These are phyloP conservation scores for Copidosoma aretas DNA, from an alignment of 2,888 invertebrate species.

Conservation along the genomic window DNA sequence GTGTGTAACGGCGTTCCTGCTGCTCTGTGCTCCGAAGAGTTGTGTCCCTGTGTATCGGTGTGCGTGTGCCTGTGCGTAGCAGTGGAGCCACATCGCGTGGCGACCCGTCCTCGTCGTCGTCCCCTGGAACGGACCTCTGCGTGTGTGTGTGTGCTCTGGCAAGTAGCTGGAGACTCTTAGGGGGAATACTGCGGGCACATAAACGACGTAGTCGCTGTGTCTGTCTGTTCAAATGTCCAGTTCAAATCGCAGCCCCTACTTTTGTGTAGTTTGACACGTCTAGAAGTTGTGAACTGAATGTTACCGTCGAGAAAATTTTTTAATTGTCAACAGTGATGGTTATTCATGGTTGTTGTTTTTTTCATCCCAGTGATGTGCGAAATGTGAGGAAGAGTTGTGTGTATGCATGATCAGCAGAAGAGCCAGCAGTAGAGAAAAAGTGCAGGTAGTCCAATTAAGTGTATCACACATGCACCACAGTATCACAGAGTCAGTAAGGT, in stretches of 20 bases:
- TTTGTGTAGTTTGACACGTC: neutral
- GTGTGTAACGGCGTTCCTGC: neutral
- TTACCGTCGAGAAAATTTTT: too few relatives aligned
- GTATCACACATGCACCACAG: neutral
- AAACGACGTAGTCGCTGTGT: neutral
- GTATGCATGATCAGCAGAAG: neutral
- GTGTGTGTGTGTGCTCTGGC: neutral
- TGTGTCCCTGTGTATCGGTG: neutral
- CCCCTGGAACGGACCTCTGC: neutral
- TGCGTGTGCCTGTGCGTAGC: neutral
- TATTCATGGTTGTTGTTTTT: neutral
- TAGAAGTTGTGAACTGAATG: too few relatives aligned
- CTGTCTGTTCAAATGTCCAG: neutral
- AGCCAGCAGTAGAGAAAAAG: neutral
- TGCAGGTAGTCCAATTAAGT: neutral
- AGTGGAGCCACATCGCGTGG: neutral
- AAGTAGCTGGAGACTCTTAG: too few relatives aligned
- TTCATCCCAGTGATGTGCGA: neutral
- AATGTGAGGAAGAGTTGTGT: neutral
- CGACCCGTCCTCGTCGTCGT: neutral
- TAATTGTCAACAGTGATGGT: too few relatives aligned
- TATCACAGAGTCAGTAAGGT: conserved; percentile 10
- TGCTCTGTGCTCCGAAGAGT: neutral
- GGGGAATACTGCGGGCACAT: too few relatives aligned
- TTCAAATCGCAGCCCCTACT: neutral